phyloP scores from a whole-genome alignment of 2,113 vertebrate genomes.

The Scomber scombrus region DNA sequence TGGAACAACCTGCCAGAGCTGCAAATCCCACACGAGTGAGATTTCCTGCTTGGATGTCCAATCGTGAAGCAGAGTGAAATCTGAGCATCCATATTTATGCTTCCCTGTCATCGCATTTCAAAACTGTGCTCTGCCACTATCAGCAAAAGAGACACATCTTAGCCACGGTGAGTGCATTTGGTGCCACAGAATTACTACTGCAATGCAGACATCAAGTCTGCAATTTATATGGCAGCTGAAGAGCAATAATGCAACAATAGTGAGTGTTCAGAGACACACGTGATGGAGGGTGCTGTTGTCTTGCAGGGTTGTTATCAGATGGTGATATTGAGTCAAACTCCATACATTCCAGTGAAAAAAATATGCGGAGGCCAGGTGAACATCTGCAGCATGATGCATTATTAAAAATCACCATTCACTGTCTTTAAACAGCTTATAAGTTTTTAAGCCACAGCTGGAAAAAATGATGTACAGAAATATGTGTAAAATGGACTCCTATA shows the following conservation, averaged over 20 bases:
- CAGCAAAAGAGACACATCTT: slow-evolving; percentile 28
- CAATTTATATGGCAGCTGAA: slow-evolving; percentile 41
- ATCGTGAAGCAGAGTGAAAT: slow-evolving; percentile 31
- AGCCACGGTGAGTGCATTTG: slow-evolving; percentile 40
- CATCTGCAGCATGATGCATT: slow-evolving; percentile 3
- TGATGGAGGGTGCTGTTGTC: not conserved
- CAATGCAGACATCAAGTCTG: slow-evolving; percentile 70
- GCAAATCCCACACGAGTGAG: slow-evolving; percentile 11
- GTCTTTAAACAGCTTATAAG: not conserved
- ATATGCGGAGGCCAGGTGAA: not conserved
- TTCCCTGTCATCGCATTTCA: slow-evolving; percentile 42
- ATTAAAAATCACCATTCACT: not conserved
- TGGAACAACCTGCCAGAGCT: slow-evolving; percentile 1
- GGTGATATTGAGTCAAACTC: not conserved
- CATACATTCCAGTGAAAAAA: not conserved
- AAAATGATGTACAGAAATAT: not conserved
- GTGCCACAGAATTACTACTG: slow-evolving; percentile 54
- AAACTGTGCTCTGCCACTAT: slow-evolving; percentile 22
- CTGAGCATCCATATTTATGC: slow-evolving; percentile 36
- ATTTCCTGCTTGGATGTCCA: slow-evolving; percentile 2
- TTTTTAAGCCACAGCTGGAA: not conserved
- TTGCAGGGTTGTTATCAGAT: slow-evolving; percentile 1
- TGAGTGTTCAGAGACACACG: slow-evolving; percentile 11
- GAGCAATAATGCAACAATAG: slow-evolving; percentile 6
- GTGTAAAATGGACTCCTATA: not conserved